phyloP scores from a whole-genome alignment of 2,888 invertebrate genomes.

The Lepetodrilus schrolli region DNA sequence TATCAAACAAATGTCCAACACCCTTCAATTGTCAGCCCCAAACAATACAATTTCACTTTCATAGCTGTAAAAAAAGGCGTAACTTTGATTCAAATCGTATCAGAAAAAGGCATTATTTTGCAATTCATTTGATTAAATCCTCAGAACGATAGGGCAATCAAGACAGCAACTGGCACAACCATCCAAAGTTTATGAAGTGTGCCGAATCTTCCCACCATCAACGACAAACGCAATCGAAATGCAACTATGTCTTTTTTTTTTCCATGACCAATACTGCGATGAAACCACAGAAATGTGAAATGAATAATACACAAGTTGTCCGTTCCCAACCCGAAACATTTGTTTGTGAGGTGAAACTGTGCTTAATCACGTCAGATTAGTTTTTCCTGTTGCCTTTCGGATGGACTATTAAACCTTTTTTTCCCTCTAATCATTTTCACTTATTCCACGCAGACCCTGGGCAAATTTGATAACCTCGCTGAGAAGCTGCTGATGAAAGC shows the following conservation, averaged over 20 bases:
- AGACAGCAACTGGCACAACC: background rate
- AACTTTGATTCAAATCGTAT: no score
- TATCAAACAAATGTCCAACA: no score
- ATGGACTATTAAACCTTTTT: background rate
- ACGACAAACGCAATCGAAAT: background rate
- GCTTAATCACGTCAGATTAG: background rate
- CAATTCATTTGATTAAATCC: constrained; percentile 23
- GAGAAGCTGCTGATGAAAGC: background rate
- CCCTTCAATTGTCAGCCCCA: no score
- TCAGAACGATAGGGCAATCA: background rate
- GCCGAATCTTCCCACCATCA: background rate
- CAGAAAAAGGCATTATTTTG: no score
- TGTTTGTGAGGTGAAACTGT: background rate
- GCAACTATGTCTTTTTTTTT: no score
- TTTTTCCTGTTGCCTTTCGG: background rate
- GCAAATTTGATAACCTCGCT: background rate
- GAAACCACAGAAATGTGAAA: background rate
- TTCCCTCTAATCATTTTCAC: background rate
- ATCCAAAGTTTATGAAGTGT: background rate
- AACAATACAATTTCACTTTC: no score
- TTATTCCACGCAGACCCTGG: background rate
- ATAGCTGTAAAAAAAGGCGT: no score
- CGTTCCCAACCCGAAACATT: background rate
- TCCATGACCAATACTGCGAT: background rate
- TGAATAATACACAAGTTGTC: background rate